Percentiles rank a stretch among this genome's conserved stretches.
phyloP scores from a whole-genome alignment of 2,113 vertebrate species.

The Gopherus flavomarginatus region DNA sequence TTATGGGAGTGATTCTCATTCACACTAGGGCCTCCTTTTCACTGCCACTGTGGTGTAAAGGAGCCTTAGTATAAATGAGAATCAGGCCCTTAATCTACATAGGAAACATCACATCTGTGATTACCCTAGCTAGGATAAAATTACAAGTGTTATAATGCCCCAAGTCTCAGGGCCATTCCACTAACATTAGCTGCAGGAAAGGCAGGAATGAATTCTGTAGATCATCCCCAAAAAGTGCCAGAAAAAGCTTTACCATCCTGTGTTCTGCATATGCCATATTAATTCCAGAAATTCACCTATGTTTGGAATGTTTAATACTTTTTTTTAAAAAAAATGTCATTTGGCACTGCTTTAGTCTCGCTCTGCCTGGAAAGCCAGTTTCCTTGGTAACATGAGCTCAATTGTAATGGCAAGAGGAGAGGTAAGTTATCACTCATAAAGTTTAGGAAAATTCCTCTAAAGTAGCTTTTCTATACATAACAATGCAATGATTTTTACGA shows the following conservation, averaged over 20 bases:
- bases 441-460: neutral
- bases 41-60: neutral
- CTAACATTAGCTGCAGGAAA: neutral
- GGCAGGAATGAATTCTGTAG: neutral
- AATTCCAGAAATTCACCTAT: neutral
- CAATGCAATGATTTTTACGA: neutral
- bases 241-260: rapidly evolving
- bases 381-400: neutral
- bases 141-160: neutral
- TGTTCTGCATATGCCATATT: neutral
- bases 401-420: neutral
- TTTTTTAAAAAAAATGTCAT: neutral
- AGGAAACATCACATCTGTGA: neutral
- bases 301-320: neutral
- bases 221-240: neutral
- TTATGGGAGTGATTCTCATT: neutral
- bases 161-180: neutral
- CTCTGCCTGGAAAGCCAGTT: neutral
- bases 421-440: neutral
- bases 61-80: neutral
- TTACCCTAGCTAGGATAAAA: neutral
- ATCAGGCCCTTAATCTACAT: neutral
- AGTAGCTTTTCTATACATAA: neutral
- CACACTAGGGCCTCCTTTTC: neutral
- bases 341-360: neutral